Percentiles rank a stretch among this genome's conserved stretches.
Conservation (phyloP, 2,113 vertebrate genomes). For the Halichoerus grypus region DNA sequence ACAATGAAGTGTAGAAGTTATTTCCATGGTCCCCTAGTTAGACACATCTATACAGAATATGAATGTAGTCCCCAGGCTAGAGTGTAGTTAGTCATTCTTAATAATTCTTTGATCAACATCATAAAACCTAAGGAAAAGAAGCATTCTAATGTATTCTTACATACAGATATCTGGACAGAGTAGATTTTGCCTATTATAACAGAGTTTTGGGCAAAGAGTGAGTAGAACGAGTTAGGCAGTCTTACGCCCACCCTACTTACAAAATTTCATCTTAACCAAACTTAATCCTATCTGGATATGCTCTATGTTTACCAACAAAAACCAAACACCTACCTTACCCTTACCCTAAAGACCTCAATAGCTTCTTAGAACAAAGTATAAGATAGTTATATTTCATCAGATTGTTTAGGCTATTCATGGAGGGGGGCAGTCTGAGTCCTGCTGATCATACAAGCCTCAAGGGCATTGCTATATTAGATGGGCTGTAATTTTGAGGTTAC, state of each 20-base stretch:
- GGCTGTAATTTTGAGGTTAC: not conserved
- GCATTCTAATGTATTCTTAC: not conserved
- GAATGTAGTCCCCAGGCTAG: not conserved
- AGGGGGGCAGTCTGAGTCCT: not conserved
- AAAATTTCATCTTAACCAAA: not conserved
- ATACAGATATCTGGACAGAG: not conserved
- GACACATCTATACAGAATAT: not conserved
- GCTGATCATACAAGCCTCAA: not conserved
- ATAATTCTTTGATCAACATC: not conserved
- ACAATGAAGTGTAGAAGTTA: not conserved
- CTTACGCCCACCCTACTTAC: not conserved
- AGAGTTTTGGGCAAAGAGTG: not conserved
- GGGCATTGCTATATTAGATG: not conserved
- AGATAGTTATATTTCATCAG: not conserved
- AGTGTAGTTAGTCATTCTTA: not conserved
- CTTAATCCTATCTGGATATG: not conserved
- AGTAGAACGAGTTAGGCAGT: not conserved
- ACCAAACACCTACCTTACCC: not conserved
- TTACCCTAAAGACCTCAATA: not conserved
- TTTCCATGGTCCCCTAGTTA: not conserved
- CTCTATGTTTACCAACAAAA: not conserved
- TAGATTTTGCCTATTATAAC: not conserved
- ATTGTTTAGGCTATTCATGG: not conserved
- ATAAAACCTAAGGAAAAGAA: constrained; percentile 14
- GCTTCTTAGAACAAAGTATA: not conserved